Evolutionary conservation across 2,888 invertebrate species (phyloP), one percentile per base, ranked within the genome.

Genomic region (Drosophila limbata): DNA sequence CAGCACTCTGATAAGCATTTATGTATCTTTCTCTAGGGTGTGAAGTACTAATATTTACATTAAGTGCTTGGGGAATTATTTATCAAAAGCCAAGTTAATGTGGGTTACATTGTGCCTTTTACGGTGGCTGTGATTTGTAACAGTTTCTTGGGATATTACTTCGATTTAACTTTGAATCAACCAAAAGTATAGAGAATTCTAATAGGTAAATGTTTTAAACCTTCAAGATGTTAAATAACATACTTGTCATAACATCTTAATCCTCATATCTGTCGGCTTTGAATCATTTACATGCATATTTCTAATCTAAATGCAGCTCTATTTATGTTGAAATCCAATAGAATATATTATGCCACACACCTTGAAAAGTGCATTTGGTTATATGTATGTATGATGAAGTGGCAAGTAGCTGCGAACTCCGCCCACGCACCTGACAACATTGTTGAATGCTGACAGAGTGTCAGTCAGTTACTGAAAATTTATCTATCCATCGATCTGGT

Each of bases 401-500:
- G 80, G 82, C 83, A 75, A 81, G 78, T 84, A 84, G 88, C 74
- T 75, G 81, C 72, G 60, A 84, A 67, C 59, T 73, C 52, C 82
- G 69, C 84, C 84, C 77, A 89, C 88, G 75, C 89, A 85, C 88
- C 90, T 89, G 89, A 69, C 69, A 81, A 65, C 56, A 44, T 60
- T 55, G 21, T 44, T 64, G 69, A 73, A 78, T 66, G 85, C 85
- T 85, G 90, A 85, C 84, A 89, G 73, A 86, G 61, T 80, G 85
- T 70, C 87, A 87, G 85, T 70, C 87, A 87, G 89, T 89, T 80
- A 78, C 78, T 82, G 74, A 73, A 78, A 80, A 86, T 86, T 88
- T 86, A 86, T 86, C 88, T 86, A 83, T 85, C 86, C 76, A 86
- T 86, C 86, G 85, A 89, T 89, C 90, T 79, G 79, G 83, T 69